phyloP scores from a whole-genome alignment of 2,888 invertebrate species.

The Crioceris asparagi region DNA sequence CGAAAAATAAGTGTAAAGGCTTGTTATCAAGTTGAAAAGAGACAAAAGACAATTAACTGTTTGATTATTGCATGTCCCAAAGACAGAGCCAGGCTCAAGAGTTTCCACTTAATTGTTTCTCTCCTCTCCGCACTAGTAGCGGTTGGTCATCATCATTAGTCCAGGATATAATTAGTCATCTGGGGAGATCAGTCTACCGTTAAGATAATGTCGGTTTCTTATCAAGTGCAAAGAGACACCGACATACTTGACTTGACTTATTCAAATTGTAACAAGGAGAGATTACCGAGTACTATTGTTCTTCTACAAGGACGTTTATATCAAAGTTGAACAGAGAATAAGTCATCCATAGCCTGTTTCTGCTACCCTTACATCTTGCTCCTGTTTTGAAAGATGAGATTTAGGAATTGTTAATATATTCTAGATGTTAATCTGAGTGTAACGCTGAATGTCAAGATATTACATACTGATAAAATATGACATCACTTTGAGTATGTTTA shows the following conservation, averaged over 20 bases:
- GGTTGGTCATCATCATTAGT: slow-evolving; percentile 26
- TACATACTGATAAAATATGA: too few species aligned
- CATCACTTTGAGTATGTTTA: too few species aligned
- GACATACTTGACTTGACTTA: slow-evolving; percentile 18
- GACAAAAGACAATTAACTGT: slow-evolving; percentile 17
- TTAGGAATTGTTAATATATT: too few species aligned
- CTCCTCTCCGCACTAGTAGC: too few species aligned
- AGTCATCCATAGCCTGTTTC: too few species aligned
- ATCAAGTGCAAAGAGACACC: slow-evolving; percentile 18
- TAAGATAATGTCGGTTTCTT: slow-evolving; percentile 21
- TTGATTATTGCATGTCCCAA: too few species aligned
- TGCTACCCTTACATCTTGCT: too few species aligned
- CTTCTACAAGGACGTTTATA: slow-evolving; percentile 5
- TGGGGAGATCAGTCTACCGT: slow-evolving; percentile 10
- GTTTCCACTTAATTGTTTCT: slow-evolving; percentile 23
- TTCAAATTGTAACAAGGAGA: slow-evolving; percentile 20
- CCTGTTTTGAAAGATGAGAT: too few species aligned
- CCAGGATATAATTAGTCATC: slow-evolving; percentile 22
- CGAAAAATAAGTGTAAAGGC: slow-evolving; percentile 21
- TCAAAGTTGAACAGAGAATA: too few species aligned
- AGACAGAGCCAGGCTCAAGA: too few species aligned
- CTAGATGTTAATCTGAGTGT: too few species aligned
- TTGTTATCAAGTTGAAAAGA: slow-evolving; percentile 17
- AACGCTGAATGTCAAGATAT: too few species aligned
- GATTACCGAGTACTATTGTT: slow-evolving; percentile 9